Percentiles rank a stretch among this genome's conserved stretches.
Evolutionary conservation across 2,113 vertebrate genomes (phyloP).

Genomic region (Salvator merianae): DNA sequence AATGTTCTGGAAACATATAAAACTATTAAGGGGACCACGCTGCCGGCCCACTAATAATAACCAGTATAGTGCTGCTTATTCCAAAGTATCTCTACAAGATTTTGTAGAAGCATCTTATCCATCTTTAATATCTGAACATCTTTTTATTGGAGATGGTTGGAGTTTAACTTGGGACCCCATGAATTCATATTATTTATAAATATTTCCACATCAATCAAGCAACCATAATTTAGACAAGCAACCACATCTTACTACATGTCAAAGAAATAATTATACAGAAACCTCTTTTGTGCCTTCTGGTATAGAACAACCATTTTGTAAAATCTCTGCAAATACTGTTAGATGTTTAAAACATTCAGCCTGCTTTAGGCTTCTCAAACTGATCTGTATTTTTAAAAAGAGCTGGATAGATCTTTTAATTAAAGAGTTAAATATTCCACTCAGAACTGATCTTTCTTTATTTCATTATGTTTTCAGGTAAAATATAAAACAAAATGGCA

Average conservation of each 20-base stretch:
- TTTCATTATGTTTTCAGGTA: conserved; percentile 70
- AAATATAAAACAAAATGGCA: conserved; percentile 46
- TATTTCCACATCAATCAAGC: not conserved
- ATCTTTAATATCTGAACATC: not conserved
- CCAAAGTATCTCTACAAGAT: not conserved
- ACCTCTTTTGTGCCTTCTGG: not conserved
- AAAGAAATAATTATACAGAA: not conserved
- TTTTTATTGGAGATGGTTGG: not conserved
- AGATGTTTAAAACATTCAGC: not conserved
- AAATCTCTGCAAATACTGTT: not conserved
- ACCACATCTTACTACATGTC: not conserved
- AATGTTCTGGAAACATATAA: not conserved
- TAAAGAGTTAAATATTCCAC: conserved; percentile 62
- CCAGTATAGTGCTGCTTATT: not conserved
- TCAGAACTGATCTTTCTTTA: conserved; percentile 66
- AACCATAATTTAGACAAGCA: not conserved
- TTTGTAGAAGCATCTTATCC: not conserved
- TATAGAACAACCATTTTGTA: not conserved
- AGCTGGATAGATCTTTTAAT: conserved; percentile 39
- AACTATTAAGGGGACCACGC: not conserved
- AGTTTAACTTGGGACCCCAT: not conserved
- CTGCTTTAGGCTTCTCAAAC: not conserved
- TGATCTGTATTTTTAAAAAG: not conserved
- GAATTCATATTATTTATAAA: not conserved
- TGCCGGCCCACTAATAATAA: not conserved